phyloP scores from a whole-genome alignment of 2,888 invertebrate genomes.

The Schizaphis graminum region DNA sequence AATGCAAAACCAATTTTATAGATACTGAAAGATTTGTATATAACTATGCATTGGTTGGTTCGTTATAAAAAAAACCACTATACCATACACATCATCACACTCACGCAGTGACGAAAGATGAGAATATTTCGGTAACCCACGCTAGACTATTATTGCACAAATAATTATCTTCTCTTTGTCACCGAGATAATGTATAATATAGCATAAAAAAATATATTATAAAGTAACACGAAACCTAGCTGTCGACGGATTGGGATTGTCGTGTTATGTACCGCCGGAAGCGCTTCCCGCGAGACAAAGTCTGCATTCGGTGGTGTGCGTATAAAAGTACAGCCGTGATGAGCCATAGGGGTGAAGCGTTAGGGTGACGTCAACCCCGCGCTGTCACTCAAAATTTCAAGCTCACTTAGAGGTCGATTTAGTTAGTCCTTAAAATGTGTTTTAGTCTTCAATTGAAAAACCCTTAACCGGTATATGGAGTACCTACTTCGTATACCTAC shows the following conservation, averaged over 20 bases:
- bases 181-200: background rate
- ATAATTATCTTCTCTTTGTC: background rate
- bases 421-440: background rate
- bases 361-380: background rate
- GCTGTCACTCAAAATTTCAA: background rate
- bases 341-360: background rate
- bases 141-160: too few species aligned
- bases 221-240: conserved; percentile 26
- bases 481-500: background rate
- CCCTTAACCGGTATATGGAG: background rate
- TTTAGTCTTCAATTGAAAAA: background rate
- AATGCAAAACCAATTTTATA: background rate
- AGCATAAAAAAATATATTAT: background rate
- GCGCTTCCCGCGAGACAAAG: conserved; percentile 23
- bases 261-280: conserved; percentile 24
- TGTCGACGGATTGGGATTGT: conserved; percentile 3
- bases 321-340: background rate
- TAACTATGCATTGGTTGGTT: background rate
- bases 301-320: background rate
- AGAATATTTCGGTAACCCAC: background rate
- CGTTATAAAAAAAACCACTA: background rate
- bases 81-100: background rate
- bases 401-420: background rate
- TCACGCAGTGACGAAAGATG: background rate
- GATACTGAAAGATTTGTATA: background rate